These are phyloP conservation scores for Philereme transversata DNA, from an alignment of 2,888 invertebrate genomes.

Conservation along the genomic window DNA sequence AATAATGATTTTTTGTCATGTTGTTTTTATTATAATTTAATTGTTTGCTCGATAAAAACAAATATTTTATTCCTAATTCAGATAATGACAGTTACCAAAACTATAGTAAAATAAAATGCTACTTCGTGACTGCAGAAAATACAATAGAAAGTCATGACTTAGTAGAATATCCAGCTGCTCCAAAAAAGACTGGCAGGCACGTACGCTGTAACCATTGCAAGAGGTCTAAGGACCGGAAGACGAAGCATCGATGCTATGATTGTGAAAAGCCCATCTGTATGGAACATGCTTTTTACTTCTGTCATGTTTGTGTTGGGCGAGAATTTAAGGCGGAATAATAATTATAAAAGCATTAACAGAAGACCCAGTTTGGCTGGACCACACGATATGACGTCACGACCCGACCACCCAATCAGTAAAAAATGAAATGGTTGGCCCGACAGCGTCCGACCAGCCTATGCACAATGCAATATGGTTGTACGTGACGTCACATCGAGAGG, in stretches of 20 bases:
- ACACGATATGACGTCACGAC: too few species aligned
- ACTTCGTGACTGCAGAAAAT: neutral
- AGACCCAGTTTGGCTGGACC: neutral
- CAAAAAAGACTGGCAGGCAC: slow-evolving; percentile 23
- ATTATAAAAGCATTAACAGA: neutral
- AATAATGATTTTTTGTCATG: slow-evolving; percentile 21
- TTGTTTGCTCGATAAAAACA: neutral
- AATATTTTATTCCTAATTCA: slow-evolving; percentile 1
- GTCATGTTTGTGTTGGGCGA: slow-evolving; percentile 3
- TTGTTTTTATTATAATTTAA: too few species aligned
- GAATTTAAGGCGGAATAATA: neutral
- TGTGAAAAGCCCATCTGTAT: slow-evolving; percentile 15
- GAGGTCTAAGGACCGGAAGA: slow-evolving; percentile 14
- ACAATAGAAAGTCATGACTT: neutral
- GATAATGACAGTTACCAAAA: neutral
- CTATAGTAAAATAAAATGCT: too few species aligned
- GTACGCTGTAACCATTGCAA: neutral
- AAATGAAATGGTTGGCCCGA: too few species aligned
- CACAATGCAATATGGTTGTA: too few species aligned
- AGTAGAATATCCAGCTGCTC: neutral
- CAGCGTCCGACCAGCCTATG: too few species aligned
- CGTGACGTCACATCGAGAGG: too few species aligned
- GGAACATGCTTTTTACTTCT: slow-evolving; percentile 15
- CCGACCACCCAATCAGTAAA: too few species aligned
- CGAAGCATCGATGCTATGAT: slow-evolving; percentile 1